Percentiles rank a stretch among this genome's conserved stretches.
Evolutionary conservation across 2,888 invertebrate species (phyloP).

Genomic region (Elgonia sp.): DNA sequence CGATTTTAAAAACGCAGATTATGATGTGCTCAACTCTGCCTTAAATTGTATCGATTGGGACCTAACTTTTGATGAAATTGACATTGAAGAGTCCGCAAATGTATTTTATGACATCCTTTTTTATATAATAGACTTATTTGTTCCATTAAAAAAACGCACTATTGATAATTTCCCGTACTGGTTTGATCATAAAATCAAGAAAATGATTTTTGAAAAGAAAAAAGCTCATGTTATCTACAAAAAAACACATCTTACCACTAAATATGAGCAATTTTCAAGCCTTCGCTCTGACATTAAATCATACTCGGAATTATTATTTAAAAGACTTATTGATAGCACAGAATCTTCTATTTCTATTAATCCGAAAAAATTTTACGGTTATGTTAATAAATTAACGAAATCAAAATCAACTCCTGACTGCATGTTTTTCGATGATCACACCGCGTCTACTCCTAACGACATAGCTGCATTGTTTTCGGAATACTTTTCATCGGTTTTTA

Average conservation of each 20-base stretch:
- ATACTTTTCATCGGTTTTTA: not conserved
- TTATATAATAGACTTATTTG: no score
- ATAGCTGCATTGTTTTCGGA: not conserved
- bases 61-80: no score
- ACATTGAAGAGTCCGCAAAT: no score
- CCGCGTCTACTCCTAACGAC: not conserved
- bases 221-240: slow-evolving; percentile 8
- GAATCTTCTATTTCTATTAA: slow-evolving; percentile 1
- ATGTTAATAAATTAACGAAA: not conserved
- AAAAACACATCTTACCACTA: not conserved
- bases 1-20: no score
- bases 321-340: not conserved
- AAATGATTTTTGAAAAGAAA: no score
- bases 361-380: slow-evolving; percentile 1
- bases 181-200: no score
- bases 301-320: not conserved
- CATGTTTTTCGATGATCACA: not conserved
- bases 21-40: no score
- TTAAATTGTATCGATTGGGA: no score
- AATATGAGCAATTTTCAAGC: not conserved
- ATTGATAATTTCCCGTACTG: no score
- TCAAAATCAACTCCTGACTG: not conserved
- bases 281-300: slow-evolving; percentile 8
- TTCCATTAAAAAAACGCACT: no score
- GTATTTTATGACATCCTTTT: no score